Percentiles rank a stretch among this genome's conserved stretches.
phyloP scores from a whole-genome alignment of 1,140 invertebrate species.

The Anoplophora glabripennis region DNA sequence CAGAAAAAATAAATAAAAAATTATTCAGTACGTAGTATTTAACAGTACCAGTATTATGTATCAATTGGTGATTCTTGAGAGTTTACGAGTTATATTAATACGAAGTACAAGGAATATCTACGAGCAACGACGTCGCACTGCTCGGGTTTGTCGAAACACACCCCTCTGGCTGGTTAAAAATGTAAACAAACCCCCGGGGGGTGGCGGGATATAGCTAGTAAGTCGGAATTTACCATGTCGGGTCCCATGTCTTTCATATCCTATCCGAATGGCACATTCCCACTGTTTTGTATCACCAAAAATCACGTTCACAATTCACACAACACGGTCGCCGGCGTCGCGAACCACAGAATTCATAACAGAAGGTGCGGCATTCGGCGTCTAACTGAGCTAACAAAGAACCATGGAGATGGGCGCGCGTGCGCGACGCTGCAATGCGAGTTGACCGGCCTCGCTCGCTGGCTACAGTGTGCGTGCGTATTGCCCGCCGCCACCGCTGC shows the following conservation, averaged over 20 bases:
- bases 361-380: constrained; percentile 33
- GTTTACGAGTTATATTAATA: no score
- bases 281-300: not conserved
- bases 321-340: constrained; percentile 65
- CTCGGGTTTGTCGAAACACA: not conserved
- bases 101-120: no score
- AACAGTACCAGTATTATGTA: no score
- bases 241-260: constrained; percentile 73
- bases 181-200: constrained; percentile 56
- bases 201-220: not conserved
- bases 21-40: no score
- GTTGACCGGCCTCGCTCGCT: constrained; percentile 9
- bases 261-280: constrained; percentile 36
- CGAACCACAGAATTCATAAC: constrained; percentile 59
- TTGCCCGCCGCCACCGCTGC: not conserved
- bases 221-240: constrained; percentile 64
- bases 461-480: constrained; percentile 6
- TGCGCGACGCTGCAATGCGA: constrained; percentile 28
- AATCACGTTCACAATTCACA: constrained; percentile 27
- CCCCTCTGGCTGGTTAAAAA: constrained; percentile 31
- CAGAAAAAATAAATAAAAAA: constrained; percentile 6
- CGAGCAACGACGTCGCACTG: no score
- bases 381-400: constrained; percentile 41
- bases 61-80: no score
- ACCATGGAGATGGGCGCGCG: constrained; percentile 22